Base-by-base conservation (phyloP, 2,888 invertebrate species). In the Lasioglossum figueresi region DNA sequence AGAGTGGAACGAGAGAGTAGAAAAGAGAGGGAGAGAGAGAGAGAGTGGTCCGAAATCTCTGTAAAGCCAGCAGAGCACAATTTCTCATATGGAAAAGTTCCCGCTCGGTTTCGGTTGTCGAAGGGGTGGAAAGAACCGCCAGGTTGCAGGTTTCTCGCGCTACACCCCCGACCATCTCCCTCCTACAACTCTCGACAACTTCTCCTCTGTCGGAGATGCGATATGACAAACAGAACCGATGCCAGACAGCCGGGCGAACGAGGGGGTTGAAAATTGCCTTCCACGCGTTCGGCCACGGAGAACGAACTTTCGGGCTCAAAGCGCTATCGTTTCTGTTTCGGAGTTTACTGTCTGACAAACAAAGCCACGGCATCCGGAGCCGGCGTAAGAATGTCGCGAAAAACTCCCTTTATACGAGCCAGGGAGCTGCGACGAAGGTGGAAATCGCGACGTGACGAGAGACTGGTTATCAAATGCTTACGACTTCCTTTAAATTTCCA, bases 1-100 rank as follows among this genome's bases (percentile, higher is more conserved):
- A 68, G n/a, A 63, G 63, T 2, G 63, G 16, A 31, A 66, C 63
- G 63, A 31, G 34, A 34, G 34, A 34, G 23, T 16, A 14, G 16
- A 5, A 66, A 8, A 19, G 66, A 34, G 34, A 23, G 66, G 1
- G 48, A 45, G 14, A 1, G 27, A 40, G 16, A 23, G 43, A 4
- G 23, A 31, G 19, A 16, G 37, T 37, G 66, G 79, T 19, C 79
- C 45, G 45, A 87, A 87, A 87, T 76, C 85, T 86, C 78, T 48
- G 77, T 45, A 87, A 83, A 86, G 87, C 83, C 89, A 89, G 87
- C 84, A 82, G 87, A 88, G 90, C 86, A 90, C 88, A 89, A 91
- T 92, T 88, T 87, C 86, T 90, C 89, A 88, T 90, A 92, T 88
- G 89, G 88, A 88, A 91, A 91, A 90, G 90, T 92, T 92, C 77